These are phyloP conservation scores for Clarias magur DNA, from an alignment of 2,113 vertebrate genomes.

Conservation along the genomic window DNA sequence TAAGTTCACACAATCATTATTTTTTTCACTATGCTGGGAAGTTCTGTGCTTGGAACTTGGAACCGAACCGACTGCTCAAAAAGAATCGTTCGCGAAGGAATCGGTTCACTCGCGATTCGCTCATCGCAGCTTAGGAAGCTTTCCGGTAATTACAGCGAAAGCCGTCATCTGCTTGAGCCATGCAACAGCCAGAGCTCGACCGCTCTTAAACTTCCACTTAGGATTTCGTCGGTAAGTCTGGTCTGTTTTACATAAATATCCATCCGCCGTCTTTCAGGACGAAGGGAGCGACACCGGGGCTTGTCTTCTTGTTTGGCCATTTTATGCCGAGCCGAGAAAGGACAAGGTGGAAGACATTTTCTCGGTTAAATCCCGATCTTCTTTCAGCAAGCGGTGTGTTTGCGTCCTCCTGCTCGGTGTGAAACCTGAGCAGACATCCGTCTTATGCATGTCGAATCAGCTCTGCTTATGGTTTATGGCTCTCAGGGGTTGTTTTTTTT, in stretches of 20 bases:
- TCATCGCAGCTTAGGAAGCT: slow-evolving; percentile 12
- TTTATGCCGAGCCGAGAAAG: slow-evolving; percentile 30
- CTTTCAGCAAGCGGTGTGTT: neutral
- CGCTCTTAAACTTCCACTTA: slow-evolving; percentile 10
- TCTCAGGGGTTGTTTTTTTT: neutral
- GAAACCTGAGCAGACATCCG: neutral
- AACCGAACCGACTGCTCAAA: neutral
- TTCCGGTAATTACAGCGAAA: slow-evolving; percentile 38
- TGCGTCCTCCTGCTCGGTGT: neutral
- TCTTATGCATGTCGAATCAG: neutral
- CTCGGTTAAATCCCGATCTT: slow-evolving; percentile 24
- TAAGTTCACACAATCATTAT: neutral
- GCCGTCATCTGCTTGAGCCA: slow-evolving; percentile 30
- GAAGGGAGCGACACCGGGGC: neutral
- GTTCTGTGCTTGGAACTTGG: too few relatives aligned
- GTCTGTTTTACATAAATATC: neutral
- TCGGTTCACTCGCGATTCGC: slow-evolving; percentile 1
- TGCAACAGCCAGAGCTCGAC: slow-evolving; percentile 20
- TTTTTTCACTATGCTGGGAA: neutral
- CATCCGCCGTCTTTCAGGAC: neutral
- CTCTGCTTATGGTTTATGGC: neutral
- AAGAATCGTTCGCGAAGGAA: neutral
- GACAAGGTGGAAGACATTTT: slow-evolving; percentile 51
- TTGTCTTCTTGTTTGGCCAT: slow-evolving; percentile 20
- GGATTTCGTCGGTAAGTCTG: slow-evolving; percentile 30